Base-by-base conservation (phyloP, 2,888 invertebrate species). In the Coenonympha arcania region DNA sequence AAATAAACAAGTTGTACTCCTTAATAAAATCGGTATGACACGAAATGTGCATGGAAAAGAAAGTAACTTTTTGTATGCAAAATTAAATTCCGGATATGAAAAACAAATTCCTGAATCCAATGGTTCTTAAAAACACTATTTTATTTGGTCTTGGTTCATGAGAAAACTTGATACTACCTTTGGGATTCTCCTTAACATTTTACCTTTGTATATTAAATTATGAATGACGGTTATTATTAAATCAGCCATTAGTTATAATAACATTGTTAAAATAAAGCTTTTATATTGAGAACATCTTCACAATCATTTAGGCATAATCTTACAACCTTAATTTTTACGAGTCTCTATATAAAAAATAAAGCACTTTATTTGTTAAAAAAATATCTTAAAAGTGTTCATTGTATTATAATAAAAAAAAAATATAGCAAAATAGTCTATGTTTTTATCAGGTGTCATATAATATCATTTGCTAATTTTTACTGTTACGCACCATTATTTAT, bases 361-460 rank as follows among this genome's bases (percentile, higher is more conserved):
- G 15, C 18, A 11, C 15, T 11, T 9, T 4, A 3, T 24, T 24
- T 24, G 8, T 4, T 24, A 39, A 24, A 24, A 39, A 9, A 24
- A 24, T 15, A 3, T 22, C 15, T 39, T 15, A 39, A 39, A 24
- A 39, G 3, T 9, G 9, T 9, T 9, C 1, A n/a, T 1, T 22
- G 22, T 39, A 22, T 24, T 11, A 22, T 15, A 15, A 15, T 24
- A n/a, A 39, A 22, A n/a, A 39, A 22, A 37, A 15, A 24, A 22
- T 24, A 39, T 39, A 39, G 9, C 24, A 39, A 39, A 39, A 39
- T 39, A 36, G 3, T 24, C 22, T 39, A 22, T 37, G 8, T 37
- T 6, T 3, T 15, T 24, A 15, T 37, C 13, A 22, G 19, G 4
- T 19, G 5, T 8, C 2, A 22, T 36, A 13, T 8, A 15, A 15